A percentile compares a stretch with the other conserved stretches of the same genome.
These are phyloP conservation scores for Eledone cirrhosa DNA, from an alignment of 2,888 invertebrate species.

Conservation along the genomic window DNA sequence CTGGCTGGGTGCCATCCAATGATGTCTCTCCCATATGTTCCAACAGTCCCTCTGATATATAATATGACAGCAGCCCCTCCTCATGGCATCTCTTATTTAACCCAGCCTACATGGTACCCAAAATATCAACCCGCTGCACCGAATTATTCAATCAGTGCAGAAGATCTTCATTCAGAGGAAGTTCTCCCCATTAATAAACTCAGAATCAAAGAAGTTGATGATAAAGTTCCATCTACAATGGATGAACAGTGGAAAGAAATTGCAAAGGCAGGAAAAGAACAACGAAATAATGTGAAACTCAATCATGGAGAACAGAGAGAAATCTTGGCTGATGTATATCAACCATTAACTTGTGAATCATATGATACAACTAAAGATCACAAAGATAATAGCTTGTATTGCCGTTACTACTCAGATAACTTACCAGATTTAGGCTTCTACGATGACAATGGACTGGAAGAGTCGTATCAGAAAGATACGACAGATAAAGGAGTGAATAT, in stretches of 20 bases:
- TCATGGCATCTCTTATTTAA: not conserved
- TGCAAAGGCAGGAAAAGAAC: not conserved
- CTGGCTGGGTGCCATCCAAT: conserved; percentile 56
- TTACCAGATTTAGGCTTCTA: conserved; percentile 5
- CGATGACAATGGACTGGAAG: conserved; percentile 8
- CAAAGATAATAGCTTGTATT: not conserved
- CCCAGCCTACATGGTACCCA: conserved; percentile 39
- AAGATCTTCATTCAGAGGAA: conserved; percentile 34
- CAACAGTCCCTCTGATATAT: conserved; percentile 34
- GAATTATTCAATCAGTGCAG: not conserved
- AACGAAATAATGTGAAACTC: not conserved
- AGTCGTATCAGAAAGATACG: not conserved
- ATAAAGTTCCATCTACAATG: conserved; percentile 56
- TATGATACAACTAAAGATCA: conserved; percentile 33
- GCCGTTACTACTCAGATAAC: not conserved
- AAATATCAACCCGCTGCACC: conserved; percentile 31
- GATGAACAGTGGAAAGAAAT: conserved; percentile 33
- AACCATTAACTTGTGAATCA: not conserved
- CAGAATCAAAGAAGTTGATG: conserved; percentile 57
- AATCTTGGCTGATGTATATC: not conserved
- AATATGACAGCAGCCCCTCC: not conserved
- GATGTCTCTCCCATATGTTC: conserved; percentile 47
- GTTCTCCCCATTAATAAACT: conserved; percentile 59
- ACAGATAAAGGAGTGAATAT: conserved; percentile 43
- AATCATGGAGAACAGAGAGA: not conserved